phyloP scores from a whole-genome alignment of 2,113 vertebrate genomes.

The Turdus rufiventris region DNA sequence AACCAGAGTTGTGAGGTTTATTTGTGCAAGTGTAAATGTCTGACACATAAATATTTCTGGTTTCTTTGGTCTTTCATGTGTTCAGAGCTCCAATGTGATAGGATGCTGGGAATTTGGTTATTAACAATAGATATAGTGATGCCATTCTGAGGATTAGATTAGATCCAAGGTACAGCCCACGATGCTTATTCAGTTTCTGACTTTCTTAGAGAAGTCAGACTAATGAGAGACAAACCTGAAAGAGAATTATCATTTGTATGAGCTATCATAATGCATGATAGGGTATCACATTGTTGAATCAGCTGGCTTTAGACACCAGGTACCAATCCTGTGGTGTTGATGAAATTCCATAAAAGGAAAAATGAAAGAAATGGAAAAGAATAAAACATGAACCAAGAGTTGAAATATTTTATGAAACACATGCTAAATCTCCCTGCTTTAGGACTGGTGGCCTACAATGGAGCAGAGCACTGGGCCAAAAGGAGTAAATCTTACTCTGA shows the following conservation, averaged over 20 bases:
- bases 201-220: background rate
- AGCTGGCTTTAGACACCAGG: background rate
- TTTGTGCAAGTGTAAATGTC: background rate
- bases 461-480: background rate
- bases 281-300: background rate
- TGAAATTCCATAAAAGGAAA: conserved; percentile 8
- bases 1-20: background rate
- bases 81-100: background rate
- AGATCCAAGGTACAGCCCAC: background rate
- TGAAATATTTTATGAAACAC: conserved; percentile 57
- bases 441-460: background rate
- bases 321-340: background rate
- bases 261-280: background rate
- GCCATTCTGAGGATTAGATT: background rate
- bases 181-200: background rate
- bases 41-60: background rate
- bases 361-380: background rate
- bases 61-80: background rate
- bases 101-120: background rate
- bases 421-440: conserved; percentile 30
- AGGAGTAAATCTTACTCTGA: conserved; percentile 22
- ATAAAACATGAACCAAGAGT: background rate
- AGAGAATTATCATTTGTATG: background rate
- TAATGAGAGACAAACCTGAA: background rate
- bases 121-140: background rate